phyloP scores from a whole-genome alignment of 2,113 vertebrate genomes.

The Callorhinus ursinus region DNA sequence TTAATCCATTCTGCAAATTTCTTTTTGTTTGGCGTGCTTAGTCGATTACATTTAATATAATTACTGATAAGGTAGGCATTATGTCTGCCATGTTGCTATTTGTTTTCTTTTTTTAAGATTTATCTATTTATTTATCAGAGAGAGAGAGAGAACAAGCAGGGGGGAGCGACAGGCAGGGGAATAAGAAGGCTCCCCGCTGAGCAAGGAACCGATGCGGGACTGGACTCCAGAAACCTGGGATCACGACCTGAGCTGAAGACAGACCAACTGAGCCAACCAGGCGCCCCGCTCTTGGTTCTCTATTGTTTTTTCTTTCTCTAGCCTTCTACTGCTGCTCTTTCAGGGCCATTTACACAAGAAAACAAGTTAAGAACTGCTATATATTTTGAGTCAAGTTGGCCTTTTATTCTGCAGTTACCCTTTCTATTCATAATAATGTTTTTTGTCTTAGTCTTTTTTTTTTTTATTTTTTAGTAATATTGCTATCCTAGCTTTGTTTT shows the following conservation, averaged over 20 bases:
- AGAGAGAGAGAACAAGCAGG: too few relatives aligned
- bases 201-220: background rate
- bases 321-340: background rate
- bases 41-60: background rate
- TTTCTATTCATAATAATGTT: background rate
- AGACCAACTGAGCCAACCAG: background rate
- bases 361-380: background rate
- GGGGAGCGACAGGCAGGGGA: too few relatives aligned
- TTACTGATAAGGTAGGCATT: background rate
- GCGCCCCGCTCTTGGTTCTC: background rate
- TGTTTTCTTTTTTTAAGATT: background rate
- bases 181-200: background rate
- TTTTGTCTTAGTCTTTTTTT: background rate
- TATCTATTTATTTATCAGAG: too few relatives aligned
- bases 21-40: background rate
- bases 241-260: background rate
- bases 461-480: background rate
- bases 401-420: background rate
- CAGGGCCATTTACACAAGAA: background rate
- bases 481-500: background rate
- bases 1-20: background rate
- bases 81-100: background rate
- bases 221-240: background rate
- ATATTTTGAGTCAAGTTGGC: background rate
- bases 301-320: background rate